phyloP scores from a whole-genome alignment of 2,797 vertebrate genomes.

The Microhierax caerulescens region DNA sequence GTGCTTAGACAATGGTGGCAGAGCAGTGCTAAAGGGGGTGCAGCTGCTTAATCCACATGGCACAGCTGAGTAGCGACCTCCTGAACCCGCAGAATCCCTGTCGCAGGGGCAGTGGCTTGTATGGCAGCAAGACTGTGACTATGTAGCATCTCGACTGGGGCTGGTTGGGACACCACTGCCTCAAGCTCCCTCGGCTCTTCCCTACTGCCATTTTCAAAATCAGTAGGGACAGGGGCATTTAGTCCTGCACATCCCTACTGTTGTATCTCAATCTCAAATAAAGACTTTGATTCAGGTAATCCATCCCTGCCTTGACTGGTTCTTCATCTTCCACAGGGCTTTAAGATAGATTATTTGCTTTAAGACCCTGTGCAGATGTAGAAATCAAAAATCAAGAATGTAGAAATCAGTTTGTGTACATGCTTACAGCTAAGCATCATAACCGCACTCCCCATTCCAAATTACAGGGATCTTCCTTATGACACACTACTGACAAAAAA shows the following conservation, averaged over 20 bases:
- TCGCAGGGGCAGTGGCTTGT: background rate
- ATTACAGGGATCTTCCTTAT: background rate
- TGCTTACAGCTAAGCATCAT: background rate
- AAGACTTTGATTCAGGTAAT: background rate
- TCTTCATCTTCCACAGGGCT: background rate
- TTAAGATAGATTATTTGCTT: background rate
- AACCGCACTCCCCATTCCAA: background rate
- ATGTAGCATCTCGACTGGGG: background rate
- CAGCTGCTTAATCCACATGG: accelerated
- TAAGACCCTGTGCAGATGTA: background rate
- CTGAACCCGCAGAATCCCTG: background rate
- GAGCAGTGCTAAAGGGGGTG: background rate
- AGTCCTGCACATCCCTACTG: background rate
- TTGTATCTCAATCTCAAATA: background rate
- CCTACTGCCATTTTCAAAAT: background rate
- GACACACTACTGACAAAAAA: background rate
- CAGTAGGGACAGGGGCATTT: background rate
- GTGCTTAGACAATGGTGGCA: background rate
- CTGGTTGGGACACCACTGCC: background rate
- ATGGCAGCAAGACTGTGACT: accelerated
- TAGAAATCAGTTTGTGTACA: background rate
- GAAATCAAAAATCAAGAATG: too few relatives aligned
- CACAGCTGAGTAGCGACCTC: background rate
- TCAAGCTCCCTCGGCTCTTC: background rate
- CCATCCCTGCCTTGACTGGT: background rate